Conservation (phyloP, 2,113 vertebrate genomes). For the Perccottus glenii region DNA sequence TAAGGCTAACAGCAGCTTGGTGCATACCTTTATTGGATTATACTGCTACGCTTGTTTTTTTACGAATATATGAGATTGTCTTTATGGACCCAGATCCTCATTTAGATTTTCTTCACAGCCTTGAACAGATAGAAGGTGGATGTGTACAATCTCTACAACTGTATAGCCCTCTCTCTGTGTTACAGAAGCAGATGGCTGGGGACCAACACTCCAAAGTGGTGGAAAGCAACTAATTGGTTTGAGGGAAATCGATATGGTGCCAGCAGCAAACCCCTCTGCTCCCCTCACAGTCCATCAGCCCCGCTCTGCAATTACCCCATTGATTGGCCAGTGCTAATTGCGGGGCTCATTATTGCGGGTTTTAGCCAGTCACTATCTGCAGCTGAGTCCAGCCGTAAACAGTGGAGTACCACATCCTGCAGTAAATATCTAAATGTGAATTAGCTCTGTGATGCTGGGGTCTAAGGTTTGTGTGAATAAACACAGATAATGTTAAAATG, state of each 20-base stretch:
- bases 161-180: slow-evolving; percentile 44
- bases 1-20: slow-evolving; percentile 13
- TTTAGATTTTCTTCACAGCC: slow-evolving; percentile 39
- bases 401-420: not conserved
- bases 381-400: slow-evolving; percentile 42
- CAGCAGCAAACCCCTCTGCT: slow-evolving; percentile 58
- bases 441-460: slow-evolving; percentile 1
- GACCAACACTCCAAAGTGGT: slow-evolving; percentile 66
- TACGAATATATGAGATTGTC: slow-evolving; percentile 17
- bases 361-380: slow-evolving; percentile 49
- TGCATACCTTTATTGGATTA: slow-evolving; percentile 13
- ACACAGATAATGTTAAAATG: not conserved
- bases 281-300: slow-evolving; percentile 64
- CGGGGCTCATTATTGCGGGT: slow-evolving; percentile 67
- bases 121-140: slow-evolving; percentile 20
- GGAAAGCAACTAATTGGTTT: slow-evolving; percentile 79
- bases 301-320: slow-evolving; percentile 75
- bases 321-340: slow-evolving; percentile 76
- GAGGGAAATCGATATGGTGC: slow-evolving; percentile 76
- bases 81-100: slow-evolving; percentile 27
- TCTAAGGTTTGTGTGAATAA: not conserved
- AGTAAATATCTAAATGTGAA: slow-evolving; percentile 13
- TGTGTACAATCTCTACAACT: slow-evolving; percentile 32
- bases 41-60: slow-evolving; percentile 6
- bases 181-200: slow-evolving; percentile 74